Percentiles rank a stretch among this genome's conserved stretches.
These are phyloP conservation scores for Pharmacophagus antenor DNA, from an alignment of 2,888 invertebrate genomes.

Conservation along the genomic window DNA sequence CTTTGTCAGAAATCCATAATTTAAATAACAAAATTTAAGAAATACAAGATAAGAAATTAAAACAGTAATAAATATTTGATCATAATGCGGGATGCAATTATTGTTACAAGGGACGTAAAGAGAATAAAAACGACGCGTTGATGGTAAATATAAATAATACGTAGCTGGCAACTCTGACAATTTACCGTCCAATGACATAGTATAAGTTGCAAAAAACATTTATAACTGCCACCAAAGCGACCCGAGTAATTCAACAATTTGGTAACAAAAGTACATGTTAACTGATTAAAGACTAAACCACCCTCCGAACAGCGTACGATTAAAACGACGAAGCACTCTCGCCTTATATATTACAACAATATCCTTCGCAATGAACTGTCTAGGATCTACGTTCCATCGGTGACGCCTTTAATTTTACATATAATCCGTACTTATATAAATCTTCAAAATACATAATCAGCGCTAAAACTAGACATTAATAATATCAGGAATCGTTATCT, in stretches of 20 bases:
- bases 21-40: constrained; percentile 79
- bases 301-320: constrained; percentile 73
- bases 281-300: constrained; percentile 69
- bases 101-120: constrained; percentile 46
- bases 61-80: constrained; percentile 81
- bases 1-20: constrained; percentile 79
- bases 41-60: constrained; percentile 73
- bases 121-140: constrained; percentile 52
- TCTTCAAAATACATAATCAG: constrained; percentile 71
- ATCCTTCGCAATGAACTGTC: constrained; percentile 71
- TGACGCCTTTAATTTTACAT: constrained; percentile 68
- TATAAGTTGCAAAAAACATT: constrained; percentile 52
- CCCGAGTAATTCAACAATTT: constrained; percentile 77
- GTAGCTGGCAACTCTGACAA: constrained; percentile 34
- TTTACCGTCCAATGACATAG: constrained; percentile 41
- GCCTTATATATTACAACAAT: constrained; percentile 78
- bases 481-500: constrained; percentile 80
- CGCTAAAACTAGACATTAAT: constrained; percentile 74
- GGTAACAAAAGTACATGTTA: constrained; percentile 79
- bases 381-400: constrained; percentile 75
- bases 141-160: constrained; percentile 50
- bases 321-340: constrained; percentile 81
- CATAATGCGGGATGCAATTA: constrained; percentile 64
- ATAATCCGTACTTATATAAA: constrained; percentile 71
- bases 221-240: constrained; percentile 73